Conservation (phyloP, 2,888 invertebrate genomes). For the Lomographa bimaculata region DNA sequence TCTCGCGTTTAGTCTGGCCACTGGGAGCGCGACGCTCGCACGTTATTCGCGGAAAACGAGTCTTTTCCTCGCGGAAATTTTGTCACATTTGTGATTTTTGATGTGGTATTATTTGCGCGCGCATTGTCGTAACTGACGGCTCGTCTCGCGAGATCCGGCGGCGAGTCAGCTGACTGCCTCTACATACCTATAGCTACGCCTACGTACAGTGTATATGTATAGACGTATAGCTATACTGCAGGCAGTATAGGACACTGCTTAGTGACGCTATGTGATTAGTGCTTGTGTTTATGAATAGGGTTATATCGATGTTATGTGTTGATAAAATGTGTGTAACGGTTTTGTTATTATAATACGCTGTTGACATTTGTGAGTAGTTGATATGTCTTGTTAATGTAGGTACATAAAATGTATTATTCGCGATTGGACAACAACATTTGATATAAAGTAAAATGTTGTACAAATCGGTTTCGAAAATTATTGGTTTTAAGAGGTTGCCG, state of each 20-base stretch:
- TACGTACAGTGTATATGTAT: constrained; percentile 19
- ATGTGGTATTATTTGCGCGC: constrained; percentile 63
- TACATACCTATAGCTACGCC: constrained; percentile 13
- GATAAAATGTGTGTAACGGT: constrained; percentile 8
- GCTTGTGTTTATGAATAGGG: constrained; percentile 16
- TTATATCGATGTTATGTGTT: constrained; percentile 10
- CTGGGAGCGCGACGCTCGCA: constrained; percentile 81
- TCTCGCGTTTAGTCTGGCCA: constrained; percentile 82
- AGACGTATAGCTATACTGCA: too few relatives aligned
- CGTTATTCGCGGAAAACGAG: constrained; percentile 79
- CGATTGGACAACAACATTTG: too few relatives aligned
- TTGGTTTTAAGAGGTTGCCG: too few relatives aligned
- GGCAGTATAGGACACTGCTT: constrained; percentile 17
- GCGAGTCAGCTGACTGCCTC: constrained; percentile 28
- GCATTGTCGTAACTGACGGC: constrained; percentile 42
- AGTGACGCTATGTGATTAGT: constrained; percentile 20
- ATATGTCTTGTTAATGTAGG: too few relatives aligned
- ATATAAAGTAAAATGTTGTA: too few relatives aligned
- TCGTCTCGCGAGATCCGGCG: constrained; percentile 28
- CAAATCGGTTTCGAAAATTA: too few relatives aligned
- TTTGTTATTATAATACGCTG: neutral
- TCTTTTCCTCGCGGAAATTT: constrained; percentile 76
- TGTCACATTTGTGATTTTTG: constrained; percentile 56
- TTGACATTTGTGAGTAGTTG: too few relatives aligned
- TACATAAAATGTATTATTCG: too few relatives aligned